A percentile compares a stretch with the other conserved stretches of the same genome.
Conservation (phyloP, 2,113 vertebrate genomes). For the Daubentonia madagascariensis region DNA sequence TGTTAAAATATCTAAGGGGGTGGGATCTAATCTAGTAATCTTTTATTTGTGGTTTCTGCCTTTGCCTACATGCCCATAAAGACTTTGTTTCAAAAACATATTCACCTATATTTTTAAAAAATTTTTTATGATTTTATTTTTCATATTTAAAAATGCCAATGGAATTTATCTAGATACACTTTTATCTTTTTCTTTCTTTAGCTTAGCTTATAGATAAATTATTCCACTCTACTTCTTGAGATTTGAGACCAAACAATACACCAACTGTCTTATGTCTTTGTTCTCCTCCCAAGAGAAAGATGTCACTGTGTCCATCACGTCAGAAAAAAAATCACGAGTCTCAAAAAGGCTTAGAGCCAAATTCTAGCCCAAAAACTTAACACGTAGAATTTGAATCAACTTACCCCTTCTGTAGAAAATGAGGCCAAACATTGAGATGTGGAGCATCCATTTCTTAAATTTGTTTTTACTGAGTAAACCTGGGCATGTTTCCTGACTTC, state of each 20-base stretch:
- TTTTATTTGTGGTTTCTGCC: not conserved
- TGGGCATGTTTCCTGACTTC: not conserved
- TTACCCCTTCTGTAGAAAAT: not conserved
- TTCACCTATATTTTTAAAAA: not conserved
- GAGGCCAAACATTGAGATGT: not conserved
- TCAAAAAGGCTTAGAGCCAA: not conserved
- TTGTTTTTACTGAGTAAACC: not conserved
- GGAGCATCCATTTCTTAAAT: not conserved
- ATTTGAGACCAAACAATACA: not conserved
- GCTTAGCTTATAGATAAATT: conserved; percentile 18
- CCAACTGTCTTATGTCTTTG: not conserved
- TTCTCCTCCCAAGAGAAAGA: not conserved
- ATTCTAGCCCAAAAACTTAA: not conserved
- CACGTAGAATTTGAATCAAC: not conserved
- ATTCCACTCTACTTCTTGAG: not conserved
- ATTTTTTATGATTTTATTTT: not conserved
- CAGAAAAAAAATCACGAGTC: not conserved
- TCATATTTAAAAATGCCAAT: conserved; percentile 20
- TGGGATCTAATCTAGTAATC: not conserved
- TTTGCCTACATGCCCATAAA: not conserved
- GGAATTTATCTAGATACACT: not conserved
- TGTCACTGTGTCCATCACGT: not conserved
- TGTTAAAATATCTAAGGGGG: not conserved
- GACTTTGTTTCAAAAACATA: not conserved
- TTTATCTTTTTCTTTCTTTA: conserved; percentile 2